Evolutionary conservation across 2,888 invertebrate genomes (phyloP), one percentile per base, ranked within the genome.

Genomic region (Dolichopus griseipennis): DNA sequence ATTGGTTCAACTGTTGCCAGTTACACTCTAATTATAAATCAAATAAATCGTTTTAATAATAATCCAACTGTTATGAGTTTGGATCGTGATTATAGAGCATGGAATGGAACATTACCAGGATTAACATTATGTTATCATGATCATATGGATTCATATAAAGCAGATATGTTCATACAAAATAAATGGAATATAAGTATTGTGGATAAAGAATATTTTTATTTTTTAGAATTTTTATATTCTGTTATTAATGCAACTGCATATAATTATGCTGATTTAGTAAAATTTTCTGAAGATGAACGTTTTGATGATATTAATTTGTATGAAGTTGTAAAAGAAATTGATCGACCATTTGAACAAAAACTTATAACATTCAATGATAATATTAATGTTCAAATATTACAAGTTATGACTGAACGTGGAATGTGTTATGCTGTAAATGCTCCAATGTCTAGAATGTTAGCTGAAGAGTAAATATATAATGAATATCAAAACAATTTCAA

Each of bases 351-450:
- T n/a, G 75, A 78, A 2, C 78, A 78, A 70, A 73, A 73, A 7
- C 72, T 78, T 21, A 75, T 72, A 62, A 77, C 76, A 33, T 78
- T 75, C 41, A 67, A 72, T 68, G 66, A 71, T 8, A 69, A 74
- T 65, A 74, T 75, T 62, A 68, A 75, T 21, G 74, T 79, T 15
- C 71, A 76, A 22, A 76, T 78, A 9, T 72, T 73, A 43, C 72
- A 75, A 0, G 83, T 87, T 1, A 84, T 90, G 82, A 88, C 89
- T 0, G 90, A 90, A 73, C 78, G 84, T 8, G 90, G 90, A 0
- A 81, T 84, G 0, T 90, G 90, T 73, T 86, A 86, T 75, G 83
- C 84, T 5, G 84, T 87, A 41, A 90, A 89, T 74, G 87, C 88
- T 0, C 77, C 80, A 43, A 76, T 80, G 73, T 75, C 78, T 5